A percentile compares a stretch with the other conserved stretches of the same genome.
Conservation (phyloP, 1,140 invertebrate genomes). For the Hirudo medicinalis region DNA sequence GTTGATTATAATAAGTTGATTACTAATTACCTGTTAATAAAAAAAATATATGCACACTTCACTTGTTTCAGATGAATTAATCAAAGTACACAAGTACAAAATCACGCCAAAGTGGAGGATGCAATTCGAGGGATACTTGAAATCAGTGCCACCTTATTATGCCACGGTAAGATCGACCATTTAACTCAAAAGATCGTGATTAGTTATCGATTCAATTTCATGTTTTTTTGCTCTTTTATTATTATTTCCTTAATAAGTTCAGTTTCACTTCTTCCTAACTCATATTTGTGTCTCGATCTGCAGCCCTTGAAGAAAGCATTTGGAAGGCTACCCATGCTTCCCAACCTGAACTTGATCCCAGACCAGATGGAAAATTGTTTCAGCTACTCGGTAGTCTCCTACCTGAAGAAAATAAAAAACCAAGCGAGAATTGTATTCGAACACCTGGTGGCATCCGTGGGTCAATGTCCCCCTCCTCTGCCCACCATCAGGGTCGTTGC, state of each 20-base stretch:
- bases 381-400: constrained; percentile 81
- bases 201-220: constrained; percentile 4
- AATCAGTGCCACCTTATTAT: constrained; percentile 91
- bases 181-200: constrained; percentile 4
- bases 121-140: constrained; percentile 75
- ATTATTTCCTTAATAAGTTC: background rate
- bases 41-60: background rate
- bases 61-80: constrained; percentile 60
- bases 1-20: no score
- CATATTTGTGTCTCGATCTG: constrained; percentile 23
- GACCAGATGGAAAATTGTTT: constrained; percentile 82
- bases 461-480: constrained; percentile 46
- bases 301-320: constrained; percentile 76
- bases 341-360: constrained; percentile 63
- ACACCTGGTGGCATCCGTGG: constrained; percentile 54
- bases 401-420: constrained; percentile 87
- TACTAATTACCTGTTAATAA: no score
- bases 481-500: constrained; percentile 57
- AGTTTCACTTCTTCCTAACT: background rate
- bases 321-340: constrained; percentile 61
- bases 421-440: constrained; percentile 88
- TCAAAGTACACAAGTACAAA: constrained; percentile 75
- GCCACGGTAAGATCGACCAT: constrained; percentile 54
- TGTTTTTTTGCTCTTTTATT: constrained; percentile 31
- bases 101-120: constrained; percentile 36